Evolutionary conservation across 2,888 invertebrate species (phyloP), one percentile per base, ranked within the genome.

Genomic region (Calameuta idolon): DNA sequence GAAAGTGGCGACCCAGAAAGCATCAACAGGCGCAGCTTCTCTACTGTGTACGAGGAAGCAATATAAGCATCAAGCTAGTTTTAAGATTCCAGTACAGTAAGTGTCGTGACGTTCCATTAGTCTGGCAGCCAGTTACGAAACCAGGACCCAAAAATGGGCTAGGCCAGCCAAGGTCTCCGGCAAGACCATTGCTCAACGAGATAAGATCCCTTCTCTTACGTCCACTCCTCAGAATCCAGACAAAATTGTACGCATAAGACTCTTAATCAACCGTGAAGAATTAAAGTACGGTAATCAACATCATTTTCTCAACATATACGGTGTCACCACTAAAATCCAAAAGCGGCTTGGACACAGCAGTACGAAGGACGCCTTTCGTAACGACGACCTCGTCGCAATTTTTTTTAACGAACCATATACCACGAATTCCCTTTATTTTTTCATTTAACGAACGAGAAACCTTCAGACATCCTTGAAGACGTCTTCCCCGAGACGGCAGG

Each of bases 111-210:
- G 71, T 31, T 11, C 31, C 71, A 34, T 71, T 71, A 71, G 71
- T 9, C 31, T 35, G 34, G 71, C 71, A 71, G 1, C 71, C 33
- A 34, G 71, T 71, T 71, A 71, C 71, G 71, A 71, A 31, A 71
- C 3, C 34, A 55, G 31, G 12, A 31, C 71, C 71, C 71, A 71
- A 71, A 71, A 71, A 71, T 71, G 71, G 71, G 71, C 71, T 71
- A 71, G 71, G 71, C 71, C 33, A 12, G 2, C 71, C 71, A 71
- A 71, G 71, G 71, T 71, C 71, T 71, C 31, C 71, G 55, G 55
- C 71, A 31, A 34, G 34, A 31, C 23, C 31, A 71, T 71, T 71
- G 34, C 71, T 34, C 71, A 71, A 71, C 71, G 33, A 12, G 34
- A 71, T 34, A 34, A 71, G 15, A 71, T 31, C 71, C 34, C 33